Base-by-base conservation (phyloP, 2,888 invertebrate genomes). In the Dynastes maya region DNA sequence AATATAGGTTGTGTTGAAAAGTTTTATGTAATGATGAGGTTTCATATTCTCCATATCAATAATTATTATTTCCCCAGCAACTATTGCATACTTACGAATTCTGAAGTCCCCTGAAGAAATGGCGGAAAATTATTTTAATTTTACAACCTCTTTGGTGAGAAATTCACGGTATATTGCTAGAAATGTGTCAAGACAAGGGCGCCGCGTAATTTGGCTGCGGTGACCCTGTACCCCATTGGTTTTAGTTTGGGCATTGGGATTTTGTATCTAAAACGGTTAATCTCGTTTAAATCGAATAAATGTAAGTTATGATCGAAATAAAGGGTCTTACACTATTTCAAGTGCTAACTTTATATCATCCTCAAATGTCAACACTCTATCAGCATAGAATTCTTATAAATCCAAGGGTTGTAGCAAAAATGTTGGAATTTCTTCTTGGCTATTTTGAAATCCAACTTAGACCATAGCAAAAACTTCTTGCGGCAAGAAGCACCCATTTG, bases 341-440 rank as follows among this genome's bases (percentile, higher is more conserved):
- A 13, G 9, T 9, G 22, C 4, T 1, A 9, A 9, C 9, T 49
- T 45, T 45, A 67, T 1, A 67, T 67, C 67, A 3, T 45, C 67
- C 9, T 49, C 67, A 0, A 27, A 11, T 2, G 67, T 67, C 5
- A 67, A 4, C 0, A 49, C 9, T 22, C 49, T 40, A 8, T 67
- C 2, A 9, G 45, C 4, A 2, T 45, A 6, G 9, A 49, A 67
- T 22, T 67, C 49, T 22, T 27, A 45, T 67, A 32, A 2, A 27
- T 49, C 27, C 40, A 9, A 22, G 45, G 2, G 49, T 67, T 67
- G 11, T 49, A 49, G 22, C 67, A 67, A 22, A 92, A 92, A 82
- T 91, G 89, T 85, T 93, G 92, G 77, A 94, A 86, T 87, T 93
- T 94, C 80, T 89, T 89, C 84, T 94, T 91, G 8, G 93, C 91